Evolutionary conservation across 2,113 vertebrate genomes (phyloP).

Genomic region (Panthera leo): DNA sequence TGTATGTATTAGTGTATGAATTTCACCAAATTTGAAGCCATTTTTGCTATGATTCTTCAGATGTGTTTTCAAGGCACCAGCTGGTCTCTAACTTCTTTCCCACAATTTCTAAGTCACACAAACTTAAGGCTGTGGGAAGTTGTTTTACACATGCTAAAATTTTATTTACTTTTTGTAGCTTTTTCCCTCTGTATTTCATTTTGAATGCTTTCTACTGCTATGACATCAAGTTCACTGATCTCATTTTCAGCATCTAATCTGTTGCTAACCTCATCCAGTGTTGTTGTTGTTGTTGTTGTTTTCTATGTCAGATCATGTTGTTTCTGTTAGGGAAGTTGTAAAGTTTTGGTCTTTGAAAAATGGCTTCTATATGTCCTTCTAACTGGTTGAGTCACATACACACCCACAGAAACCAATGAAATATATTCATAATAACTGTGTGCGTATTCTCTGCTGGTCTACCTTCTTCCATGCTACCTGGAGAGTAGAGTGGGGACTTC

Average conservation of each 20-base stretch:
- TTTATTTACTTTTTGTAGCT: neutral
- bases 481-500: too few species aligned
- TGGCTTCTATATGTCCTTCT: neutral
- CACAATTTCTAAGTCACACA: neutral
- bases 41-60: neutral
- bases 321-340: neutral
- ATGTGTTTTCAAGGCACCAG: neutral
- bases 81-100: neutral
- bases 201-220: neutral
- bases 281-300: neutral
- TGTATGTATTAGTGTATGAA: fast-evolving
- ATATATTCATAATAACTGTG: neutral
- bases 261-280: neutral
- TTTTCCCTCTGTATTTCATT: neutral
- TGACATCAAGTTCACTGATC: neutral
- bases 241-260: neutral
- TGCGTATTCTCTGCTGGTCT: neutral
- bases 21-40: neutral
- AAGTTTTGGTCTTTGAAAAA: neutral
- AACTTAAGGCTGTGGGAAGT: neutral
- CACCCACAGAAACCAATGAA: too few species aligned
- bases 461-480: too few species aligned
- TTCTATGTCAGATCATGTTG: neutral
- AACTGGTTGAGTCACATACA: neutral
- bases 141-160: too few species aligned